Evolutionary conservation across 2,888 invertebrate genomes (phyloP), one percentile per base, ranked within the genome.

Genomic region (Xanthia togata): DNA sequence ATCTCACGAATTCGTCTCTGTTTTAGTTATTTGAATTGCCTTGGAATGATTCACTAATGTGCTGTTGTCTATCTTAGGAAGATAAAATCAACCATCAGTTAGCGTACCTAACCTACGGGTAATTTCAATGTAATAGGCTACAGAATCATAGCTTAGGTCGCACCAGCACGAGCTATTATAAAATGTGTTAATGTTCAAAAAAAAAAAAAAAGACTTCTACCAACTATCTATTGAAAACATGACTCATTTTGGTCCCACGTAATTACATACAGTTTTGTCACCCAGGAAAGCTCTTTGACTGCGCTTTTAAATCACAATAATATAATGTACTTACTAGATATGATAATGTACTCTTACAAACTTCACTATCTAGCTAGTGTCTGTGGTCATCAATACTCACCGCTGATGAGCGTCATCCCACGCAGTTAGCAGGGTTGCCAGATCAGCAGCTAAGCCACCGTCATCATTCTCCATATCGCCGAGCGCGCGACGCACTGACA

Each of bases 391-490:
- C 55, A 55, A 26, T 12, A 55, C 91, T 88, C 55, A 98, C 98
- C 97, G 97, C 90, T 97, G 97, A 90, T 97, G 97, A 11, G 97
- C 97, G 76, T 97, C 97, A 88, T 98, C 97, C 97, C 98, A 98
- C 31, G 97, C 96, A 12, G 97, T 96, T 87, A 98, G 97, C 83
- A 98, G 94, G 70, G 97, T 97, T 47, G 97, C 97, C 78, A 98
- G 96, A 77, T 97, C 98, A 44, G 97, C 96, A 82, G 98, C 98
- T 83, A 98, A 95, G 1, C 97, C 96, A 41, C 90, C 92, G 73
- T 96, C 96, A 59, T 96, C 96, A 0, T 92, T 85, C 65, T 95
- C 96, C 90, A 93, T 91, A 64, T 96, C 97, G 11, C 97, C 95
- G 9, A 97, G 95, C 23, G 97, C 96, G 1, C 97, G 96, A 70